Conservation (phyloP, 1,140 invertebrate genomes). For the Conopomorpha cramerella region DNA sequence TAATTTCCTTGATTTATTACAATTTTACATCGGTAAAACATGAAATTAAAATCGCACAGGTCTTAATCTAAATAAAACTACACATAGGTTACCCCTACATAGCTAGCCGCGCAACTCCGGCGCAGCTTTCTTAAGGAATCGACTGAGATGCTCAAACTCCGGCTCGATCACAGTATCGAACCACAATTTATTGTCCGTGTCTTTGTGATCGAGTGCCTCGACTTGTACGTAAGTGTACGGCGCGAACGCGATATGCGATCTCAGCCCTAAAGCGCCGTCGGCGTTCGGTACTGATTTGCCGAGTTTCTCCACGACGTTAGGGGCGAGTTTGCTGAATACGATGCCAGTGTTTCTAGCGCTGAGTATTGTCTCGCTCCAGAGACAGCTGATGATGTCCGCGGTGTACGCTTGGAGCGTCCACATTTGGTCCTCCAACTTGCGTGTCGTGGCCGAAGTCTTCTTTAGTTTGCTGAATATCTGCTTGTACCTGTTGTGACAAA, state of each 20-base stretch:
- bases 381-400: slow-evolving; percentile 28
- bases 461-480: slow-evolving; percentile 9
- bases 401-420: slow-evolving; percentile 23
- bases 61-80: no score
- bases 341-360: slow-evolving; percentile 20
- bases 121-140: slow-evolving; percentile 20
- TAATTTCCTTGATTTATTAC: no score
- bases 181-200: slow-evolving; percentile 24
- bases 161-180: slow-evolving; percentile 23
- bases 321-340: slow-evolving; percentile 28
- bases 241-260: slow-evolving; percentile 41
- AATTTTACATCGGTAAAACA: no score
- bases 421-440: slow-evolving; percentile 15
- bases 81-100: no score
- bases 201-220: slow-evolving; percentile 12
- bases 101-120: slow-evolving; percentile 18
- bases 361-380: slow-evolving; percentile 28
- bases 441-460: slow-evolving; percentile 3
- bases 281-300: slow-evolving; percentile 20
- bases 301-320: slow-evolving; percentile 27
- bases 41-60: no score
- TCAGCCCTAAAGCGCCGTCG: slow-evolving; percentile 27
- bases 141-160: slow-evolving; percentile 20
- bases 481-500: slow-evolving; percentile 11
- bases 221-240: slow-evolving; percentile 34